These are phyloP conservation scores for Xiphydria camelus DNA, from an alignment of 2,888 invertebrate genomes.

Conservation along the genomic window DNA sequence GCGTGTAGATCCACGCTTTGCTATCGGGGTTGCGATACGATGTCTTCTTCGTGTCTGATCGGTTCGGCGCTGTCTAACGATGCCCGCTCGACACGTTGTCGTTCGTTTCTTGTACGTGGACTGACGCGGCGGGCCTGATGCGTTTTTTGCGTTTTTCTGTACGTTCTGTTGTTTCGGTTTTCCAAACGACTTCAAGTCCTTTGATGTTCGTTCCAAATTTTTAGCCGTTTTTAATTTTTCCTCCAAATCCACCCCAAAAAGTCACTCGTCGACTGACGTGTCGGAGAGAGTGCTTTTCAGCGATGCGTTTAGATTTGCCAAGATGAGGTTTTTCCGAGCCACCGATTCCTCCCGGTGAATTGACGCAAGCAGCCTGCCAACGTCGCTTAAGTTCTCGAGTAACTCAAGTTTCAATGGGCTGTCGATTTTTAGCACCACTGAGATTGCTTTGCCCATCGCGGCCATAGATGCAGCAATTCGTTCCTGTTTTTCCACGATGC, in stretches of 20 bases:
- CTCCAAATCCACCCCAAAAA: slow-evolving; percentile 15
- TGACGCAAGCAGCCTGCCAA: slow-evolving; percentile 7
- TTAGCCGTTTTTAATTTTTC: slow-evolving; percentile 11
- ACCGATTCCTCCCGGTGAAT: slow-evolving; percentile 14
- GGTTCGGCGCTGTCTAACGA: no score
- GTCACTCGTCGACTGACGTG: slow-evolving; percentile 6
- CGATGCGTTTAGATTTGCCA: background rate
- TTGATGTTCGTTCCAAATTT: slow-evolving; percentile 6
- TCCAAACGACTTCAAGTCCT: slow-evolving; percentile 9
- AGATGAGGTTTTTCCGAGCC: slow-evolving; percentile 5
- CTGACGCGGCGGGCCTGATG: slow-evolving; percentile 7
- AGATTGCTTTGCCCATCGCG: slow-evolving; percentile 8
- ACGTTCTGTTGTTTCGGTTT: slow-evolving; percentile 10
- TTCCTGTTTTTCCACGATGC: slow-evolving; percentile 20
- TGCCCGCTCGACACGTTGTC: no score
- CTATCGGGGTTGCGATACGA: no score
- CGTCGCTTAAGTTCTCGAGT: slow-evolving; percentile 10
- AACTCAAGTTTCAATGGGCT: slow-evolving; percentile 2
- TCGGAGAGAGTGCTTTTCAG: background rate
- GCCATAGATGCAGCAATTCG: slow-evolving; percentile 12
- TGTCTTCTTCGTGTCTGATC: no score
- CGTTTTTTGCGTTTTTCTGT: slow-evolving; percentile 11
- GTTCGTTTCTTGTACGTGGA: no score
- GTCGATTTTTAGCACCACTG: slow-evolving; percentile 5
- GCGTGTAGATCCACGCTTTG: no score